Percentiles rank a stretch among this genome's conserved stretches.
phyloP scores from a whole-genome alignment of 2,888 invertebrate species.

The Sturmia bella region DNA sequence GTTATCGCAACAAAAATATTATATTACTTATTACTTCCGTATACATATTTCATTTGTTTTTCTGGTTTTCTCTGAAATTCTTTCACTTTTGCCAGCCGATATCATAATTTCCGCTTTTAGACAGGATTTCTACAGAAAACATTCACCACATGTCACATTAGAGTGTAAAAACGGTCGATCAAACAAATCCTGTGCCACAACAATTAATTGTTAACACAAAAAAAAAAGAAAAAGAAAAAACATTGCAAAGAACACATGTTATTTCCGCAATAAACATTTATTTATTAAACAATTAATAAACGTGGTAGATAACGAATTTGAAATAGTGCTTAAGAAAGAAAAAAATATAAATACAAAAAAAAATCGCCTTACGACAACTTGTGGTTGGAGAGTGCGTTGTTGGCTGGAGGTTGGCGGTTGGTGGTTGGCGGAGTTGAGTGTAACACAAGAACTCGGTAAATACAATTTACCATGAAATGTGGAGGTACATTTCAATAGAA shows the following conservation, averaged over 20 bases:
- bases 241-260: constrained; percentile 39
- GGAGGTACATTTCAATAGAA: constrained; percentile 43
- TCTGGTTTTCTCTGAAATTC: constrained; percentile 5
- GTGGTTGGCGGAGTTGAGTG: constrained; percentile 10
- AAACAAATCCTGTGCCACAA: constrained; percentile 29
- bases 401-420: constrained; percentile 6
- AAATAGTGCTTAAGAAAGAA: constrained; percentile 10
- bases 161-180: constrained; percentile 38
- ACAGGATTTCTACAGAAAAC: constrained; percentile 52
- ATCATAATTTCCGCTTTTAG: constrained; percentile 53
- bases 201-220: constrained; percentile 44
- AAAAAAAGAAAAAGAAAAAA: not conserved
- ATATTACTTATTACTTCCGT: too few relatives aligned
- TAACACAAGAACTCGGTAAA: constrained; percentile 13
- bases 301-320: constrained; percentile 42
- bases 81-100: constrained; percentile 15
- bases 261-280: constrained; percentile 56
- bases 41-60: not conserved
- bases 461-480: constrained; percentile 51
- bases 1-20: too few relatives aligned
- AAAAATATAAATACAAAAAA: constrained; percentile 46
- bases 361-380: constrained; percentile 40
- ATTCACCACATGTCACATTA: constrained; percentile 24
- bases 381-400: constrained; percentile 17
- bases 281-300: constrained; percentile 56